Percentiles rank a stretch among this genome's conserved stretches.
Evolutionary conservation across 2,888 invertebrate genomes (phyloP).

Genomic region (Drosophila multiciliata): DNA sequence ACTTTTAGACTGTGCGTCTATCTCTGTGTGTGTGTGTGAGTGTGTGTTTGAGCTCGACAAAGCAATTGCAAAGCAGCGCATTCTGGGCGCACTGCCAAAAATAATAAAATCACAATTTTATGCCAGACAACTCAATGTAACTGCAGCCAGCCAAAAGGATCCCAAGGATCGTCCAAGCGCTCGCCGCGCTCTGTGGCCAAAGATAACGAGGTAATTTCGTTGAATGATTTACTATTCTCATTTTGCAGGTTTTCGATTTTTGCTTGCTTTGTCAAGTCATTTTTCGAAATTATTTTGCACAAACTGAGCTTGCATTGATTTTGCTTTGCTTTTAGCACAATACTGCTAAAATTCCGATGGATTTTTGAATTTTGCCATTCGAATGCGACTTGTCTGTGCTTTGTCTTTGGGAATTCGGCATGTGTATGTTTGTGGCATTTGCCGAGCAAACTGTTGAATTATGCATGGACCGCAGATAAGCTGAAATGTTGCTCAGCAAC

Average conservation of each 20-base stretch:
- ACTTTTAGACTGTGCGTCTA: constrained; percentile 30
- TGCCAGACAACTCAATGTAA: constrained; percentile 68
- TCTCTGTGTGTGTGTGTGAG: constrained; percentile 20
- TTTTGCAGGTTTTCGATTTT: constrained; percentile 43
- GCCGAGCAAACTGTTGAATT: constrained; percentile 64
- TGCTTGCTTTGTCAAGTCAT: constrained; percentile 28
- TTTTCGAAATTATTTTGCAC: constrained; percentile 43
- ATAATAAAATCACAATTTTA: constrained; percentile 74
- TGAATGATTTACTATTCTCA: constrained; percentile 75
- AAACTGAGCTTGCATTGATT: constrained; percentile 18
- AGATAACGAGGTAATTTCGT: constrained; percentile 82
- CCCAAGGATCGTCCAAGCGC: constrained; percentile 38
- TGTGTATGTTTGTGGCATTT: constrained; percentile 28
- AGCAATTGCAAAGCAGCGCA: constrained; percentile 44
- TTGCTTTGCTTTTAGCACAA: constrained; percentile 29
- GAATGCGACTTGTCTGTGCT: constrained; percentile 13
- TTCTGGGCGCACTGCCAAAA: constrained; percentile 77
- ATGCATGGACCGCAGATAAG: constrained; percentile 67
- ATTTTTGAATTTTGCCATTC: constrained; percentile 24
- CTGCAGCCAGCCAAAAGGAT: constrained; percentile 36
- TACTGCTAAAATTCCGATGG: constrained; percentile 43
- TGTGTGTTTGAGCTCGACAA: constrained; percentile 22
- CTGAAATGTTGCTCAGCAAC: constrained; percentile 43
- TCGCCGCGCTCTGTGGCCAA: constrained; percentile 61
- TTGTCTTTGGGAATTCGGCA: constrained; percentile 12